These are phyloP conservation scores for Lapara coniferarum DNA, from an alignment of 2,888 invertebrate genomes.

Conservation along the genomic window DNA sequence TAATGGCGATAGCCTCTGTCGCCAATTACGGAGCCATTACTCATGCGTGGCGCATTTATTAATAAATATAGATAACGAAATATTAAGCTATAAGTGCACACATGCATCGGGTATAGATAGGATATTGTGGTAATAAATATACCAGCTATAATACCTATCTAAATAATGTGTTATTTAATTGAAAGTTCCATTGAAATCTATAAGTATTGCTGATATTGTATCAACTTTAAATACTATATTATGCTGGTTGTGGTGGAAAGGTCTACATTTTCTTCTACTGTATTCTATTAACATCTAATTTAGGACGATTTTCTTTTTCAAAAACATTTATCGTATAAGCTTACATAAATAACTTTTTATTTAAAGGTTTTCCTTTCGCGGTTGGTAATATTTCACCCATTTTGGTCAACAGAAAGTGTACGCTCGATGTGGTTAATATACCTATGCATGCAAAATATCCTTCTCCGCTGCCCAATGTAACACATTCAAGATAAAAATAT, in stretches of 20 bases:
- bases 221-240: background rate
- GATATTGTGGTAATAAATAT: background rate
- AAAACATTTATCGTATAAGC: too few species aligned
- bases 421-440: too few species aligned
- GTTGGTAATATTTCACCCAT: too few species aligned
- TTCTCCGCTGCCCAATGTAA: too few species aligned
- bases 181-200: background rate
- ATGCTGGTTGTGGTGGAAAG: background rate
- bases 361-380: too few species aligned
- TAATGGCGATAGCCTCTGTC: slow-evolving; percentile 71
- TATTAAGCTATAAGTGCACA: slow-evolving; percentile 11
- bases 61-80: slow-evolving; percentile 51
- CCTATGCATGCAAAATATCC: too few species aligned
- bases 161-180: slow-evolving; percentile 10
- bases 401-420: too few species aligned
- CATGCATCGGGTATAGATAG: slow-evolving; percentile 1
- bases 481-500: too few species aligned
- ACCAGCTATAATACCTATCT: background rate
- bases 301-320: too few species aligned
- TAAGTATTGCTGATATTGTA: background rate
- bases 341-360: too few species aligned
- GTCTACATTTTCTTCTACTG: too few species aligned
- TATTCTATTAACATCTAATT: too few species aligned
- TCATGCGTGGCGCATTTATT: slow-evolving; percentile 74
- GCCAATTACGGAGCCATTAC: slow-evolving; percentile 76